Evolutionary conservation across 1,140 invertebrate species (phyloP), one percentile per base, ranked within the genome.

Genomic region (Papilio aristodemus): DNA sequence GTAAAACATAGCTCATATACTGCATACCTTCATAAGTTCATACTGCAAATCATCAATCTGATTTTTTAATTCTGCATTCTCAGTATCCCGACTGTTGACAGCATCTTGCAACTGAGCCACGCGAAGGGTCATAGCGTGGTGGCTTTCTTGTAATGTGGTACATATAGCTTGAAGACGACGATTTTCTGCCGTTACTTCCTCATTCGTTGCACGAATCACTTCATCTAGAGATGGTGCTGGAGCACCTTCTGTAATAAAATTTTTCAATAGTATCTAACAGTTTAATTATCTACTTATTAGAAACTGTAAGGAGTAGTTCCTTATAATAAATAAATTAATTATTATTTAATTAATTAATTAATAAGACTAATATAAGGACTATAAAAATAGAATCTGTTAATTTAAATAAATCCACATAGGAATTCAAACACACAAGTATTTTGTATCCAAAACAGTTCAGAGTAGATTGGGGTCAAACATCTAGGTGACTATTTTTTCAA

Each of bases 11-110:
- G 1, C 19, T 4, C 3, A 1, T 50, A 22, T 43, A n/a, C 37
- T 60, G 57, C 22, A 27, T 54, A 91, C 91, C 92, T 98, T 98
- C 78, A 96, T 95, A 19, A 98, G 90, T 85, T 99, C 97, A 87
- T 99, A 99, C 83, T 99, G 97, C 37, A 98, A 87, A 90, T 99
- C 98, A 86, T 99, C 98, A 50, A 98, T 96, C 92, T 98, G 97
- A 91, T 99, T 99, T 86, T 97, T 96, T 41, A 99, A 92, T 85
- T 99, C 98, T 22, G 98, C 98, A 71, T 95, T 96, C 91, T 98
- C 96, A 0, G 97, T 99, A 91, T 99, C 97, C 80, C 97, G 95
- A 22, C 96, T 96, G 36, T 96, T 97, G 63, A 98, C 93, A 22
- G 96, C 96, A 84, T 99, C 98, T 90, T 98, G 97, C 32, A 98